Base-by-base conservation (phyloP, 2,113 vertebrate species). In the Stegastes partitus region DNA sequence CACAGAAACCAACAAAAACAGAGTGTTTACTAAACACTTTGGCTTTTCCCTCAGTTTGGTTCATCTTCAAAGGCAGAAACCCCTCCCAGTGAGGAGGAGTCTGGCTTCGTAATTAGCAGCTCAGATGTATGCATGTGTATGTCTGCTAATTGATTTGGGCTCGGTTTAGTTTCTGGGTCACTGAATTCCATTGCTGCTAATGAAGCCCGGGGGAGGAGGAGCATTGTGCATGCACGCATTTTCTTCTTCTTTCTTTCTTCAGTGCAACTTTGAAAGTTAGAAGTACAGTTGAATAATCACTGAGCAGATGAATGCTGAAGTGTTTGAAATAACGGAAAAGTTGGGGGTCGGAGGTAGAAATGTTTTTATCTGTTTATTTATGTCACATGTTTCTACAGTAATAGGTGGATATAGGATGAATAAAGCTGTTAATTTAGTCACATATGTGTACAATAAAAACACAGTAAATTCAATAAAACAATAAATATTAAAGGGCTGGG, bases 91-190 rank as follows among this genome's bases (percentile, higher is more conserved):
- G 79, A 91, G 91, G 89, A 70, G 87, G 88, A 81, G 87, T 70
- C 83, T 76, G 89, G 55, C 70, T 91, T 87, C 81, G 78, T 92
- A 93, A 91, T 93, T 88, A 89, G 86, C 81, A 72, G 74, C 81
- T 87, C 67, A 90, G 81, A 79, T 78, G 82, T 83, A 87, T 87
- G 90, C 85, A 73, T 84, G 88, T 91, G 87, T 83, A 89, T 83
- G 64, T 85, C 66, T 89, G 79, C 80, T 91, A 88, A 92, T 91
- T 93, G 83, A 92, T 91, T 89, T 91, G 81, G 82, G 79, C 86
- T 88, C 64, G 73, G 70, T 87, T 91, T 90, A 87, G 87, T 94
- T 94, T 94, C 91, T 94, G 91, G 94, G 93, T 94, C 93, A 93
- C 79, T 93, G 92, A 94, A 94, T 94, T 91, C 77, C 72, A 92